Evolutionary conservation across 2,797 vertebrate species (phyloP).

Genomic region (Sardinella longiceps): DNA sequence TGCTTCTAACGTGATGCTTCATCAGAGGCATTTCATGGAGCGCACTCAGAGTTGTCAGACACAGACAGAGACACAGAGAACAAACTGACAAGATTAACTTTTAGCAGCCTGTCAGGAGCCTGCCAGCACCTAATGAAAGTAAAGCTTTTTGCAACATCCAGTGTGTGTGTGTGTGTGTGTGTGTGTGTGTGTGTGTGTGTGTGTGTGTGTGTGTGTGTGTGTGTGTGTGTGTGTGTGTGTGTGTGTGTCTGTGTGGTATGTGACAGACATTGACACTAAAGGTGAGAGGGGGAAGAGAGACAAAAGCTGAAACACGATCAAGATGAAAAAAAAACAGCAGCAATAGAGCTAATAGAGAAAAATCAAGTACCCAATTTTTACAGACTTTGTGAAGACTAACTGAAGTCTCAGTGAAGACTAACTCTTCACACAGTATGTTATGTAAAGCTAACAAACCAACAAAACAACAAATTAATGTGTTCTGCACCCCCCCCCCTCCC

Average conservation of each 20-base stretch:
- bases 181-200: neutral
- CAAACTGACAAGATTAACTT: neutral
- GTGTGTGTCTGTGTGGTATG: neutral
- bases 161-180: neutral
- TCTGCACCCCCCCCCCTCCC: too few relatives aligned
- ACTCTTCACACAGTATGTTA: neutral
- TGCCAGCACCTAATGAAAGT: neutral
- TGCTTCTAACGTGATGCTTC: neutral
- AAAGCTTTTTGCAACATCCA: neutral
- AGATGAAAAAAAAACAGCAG: neutral
- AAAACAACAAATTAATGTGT: neutral
- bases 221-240: neutral
- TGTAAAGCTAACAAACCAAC: neutral
- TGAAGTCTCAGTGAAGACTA: too few relatives aligned
- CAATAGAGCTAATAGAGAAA: neutral
- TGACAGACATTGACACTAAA: neutral
- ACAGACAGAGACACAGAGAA: neutral
- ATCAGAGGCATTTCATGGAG: neutral
- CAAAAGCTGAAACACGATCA: neutral
- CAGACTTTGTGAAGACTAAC: too few relatives aligned
- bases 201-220: neutral
- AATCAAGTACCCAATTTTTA: neutral
- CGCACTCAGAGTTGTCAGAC: neutral
- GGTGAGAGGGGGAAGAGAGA: neutral
- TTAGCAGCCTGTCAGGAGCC: slow-evolving; percentile 11